phyloP scores from a whole-genome alignment of 2,797 vertebrate genomes.

The Thunnus albacares region DNA sequence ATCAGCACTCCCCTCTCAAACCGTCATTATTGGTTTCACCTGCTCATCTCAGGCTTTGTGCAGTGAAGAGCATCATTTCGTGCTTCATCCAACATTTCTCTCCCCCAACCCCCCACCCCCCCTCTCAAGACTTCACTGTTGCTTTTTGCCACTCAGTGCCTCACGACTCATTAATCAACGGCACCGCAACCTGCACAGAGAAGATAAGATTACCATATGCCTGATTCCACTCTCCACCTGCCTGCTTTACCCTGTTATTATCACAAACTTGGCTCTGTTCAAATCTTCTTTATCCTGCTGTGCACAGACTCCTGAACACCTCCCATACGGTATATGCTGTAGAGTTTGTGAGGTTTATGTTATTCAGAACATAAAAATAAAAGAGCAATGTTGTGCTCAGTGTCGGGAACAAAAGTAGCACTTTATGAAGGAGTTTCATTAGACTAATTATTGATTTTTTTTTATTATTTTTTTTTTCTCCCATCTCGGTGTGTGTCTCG shows the following conservation, averaged over 20 bases:
- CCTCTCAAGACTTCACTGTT: slow-evolving; percentile 52
- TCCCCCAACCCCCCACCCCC: too few species aligned
- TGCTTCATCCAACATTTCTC: slow-evolving; percentile 55
- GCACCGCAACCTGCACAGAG: slow-evolving; percentile 56
- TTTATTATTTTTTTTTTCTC: not conserved
- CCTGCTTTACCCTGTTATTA: slow-evolving; percentile 72
- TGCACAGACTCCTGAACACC: slow-evolving; percentile 52
- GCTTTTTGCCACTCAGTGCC: slow-evolving; percentile 47
- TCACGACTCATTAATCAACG: slow-evolving; percentile 36
- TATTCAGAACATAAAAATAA: slow-evolving; percentile 11
- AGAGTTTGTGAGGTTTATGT: slow-evolving; percentile 38
- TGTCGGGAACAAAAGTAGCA: not conserved
- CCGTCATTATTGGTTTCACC: slow-evolving; percentile 49
- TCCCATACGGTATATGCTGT: slow-evolving; percentile 27
- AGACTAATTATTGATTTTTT: not conserved
- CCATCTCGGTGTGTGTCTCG: slow-evolving; percentile 57
- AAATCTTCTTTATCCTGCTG: slow-evolving; percentile 57
- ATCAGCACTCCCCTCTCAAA: slow-evolving; percentile 43
- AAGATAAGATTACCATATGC: slow-evolving; percentile 61
- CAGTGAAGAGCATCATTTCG: slow-evolving; percentile 67
- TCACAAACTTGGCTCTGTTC: slow-evolving; percentile 36
- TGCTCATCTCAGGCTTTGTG: slow-evolving; percentile 65
- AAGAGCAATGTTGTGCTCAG: not conserved
- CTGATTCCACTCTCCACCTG: slow-evolving; percentile 76
- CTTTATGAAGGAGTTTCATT: not conserved